A percentile compares a stretch with the other conserved stretches of the same genome.
Evolutionary conservation across 2,797 vertebrate genomes (phyloP).

Genomic region (Danio choprae): DNA sequence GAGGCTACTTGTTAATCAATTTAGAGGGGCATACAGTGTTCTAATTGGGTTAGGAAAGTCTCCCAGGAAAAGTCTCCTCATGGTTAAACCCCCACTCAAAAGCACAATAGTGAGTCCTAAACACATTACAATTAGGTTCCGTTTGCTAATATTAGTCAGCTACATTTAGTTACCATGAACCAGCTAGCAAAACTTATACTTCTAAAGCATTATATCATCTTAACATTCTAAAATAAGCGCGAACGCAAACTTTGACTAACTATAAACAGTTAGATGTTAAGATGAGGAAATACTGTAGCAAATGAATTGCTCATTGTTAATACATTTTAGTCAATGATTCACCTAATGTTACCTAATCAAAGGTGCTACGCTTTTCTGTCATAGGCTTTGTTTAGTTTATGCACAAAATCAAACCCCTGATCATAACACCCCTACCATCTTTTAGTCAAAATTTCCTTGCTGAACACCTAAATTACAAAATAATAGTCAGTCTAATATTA

Average conservation of each 20-base stretch:
- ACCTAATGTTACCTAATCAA: neutral
- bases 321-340: neutral
- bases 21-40: neutral
- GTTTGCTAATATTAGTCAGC: neutral
- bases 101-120: neutral
- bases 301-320: neutral
- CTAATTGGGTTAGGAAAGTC: slow-evolving; percentile 24
- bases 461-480: neutral
- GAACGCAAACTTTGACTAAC: neutral
- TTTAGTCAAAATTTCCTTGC: slow-evolving; percentile 2
- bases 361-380: neutral
- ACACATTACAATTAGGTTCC: neutral
- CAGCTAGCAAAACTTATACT: neutral
- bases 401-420: neutral
- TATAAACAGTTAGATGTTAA: neutral
- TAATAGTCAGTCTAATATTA: neutral
- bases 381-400: neutral
- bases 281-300: neutral
- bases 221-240: neutral
- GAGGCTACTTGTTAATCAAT: too few relatives aligned
- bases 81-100: slow-evolving; percentile 7
- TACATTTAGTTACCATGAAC: neutral
- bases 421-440: neutral
- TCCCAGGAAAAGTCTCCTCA: neutral
- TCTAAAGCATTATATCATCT: neutral